A percentile compares a stretch with the other conserved stretches of the same genome.
Conservation (phyloP, 2,797 vertebrate genomes). For the Propithecus perrieri region DNA sequence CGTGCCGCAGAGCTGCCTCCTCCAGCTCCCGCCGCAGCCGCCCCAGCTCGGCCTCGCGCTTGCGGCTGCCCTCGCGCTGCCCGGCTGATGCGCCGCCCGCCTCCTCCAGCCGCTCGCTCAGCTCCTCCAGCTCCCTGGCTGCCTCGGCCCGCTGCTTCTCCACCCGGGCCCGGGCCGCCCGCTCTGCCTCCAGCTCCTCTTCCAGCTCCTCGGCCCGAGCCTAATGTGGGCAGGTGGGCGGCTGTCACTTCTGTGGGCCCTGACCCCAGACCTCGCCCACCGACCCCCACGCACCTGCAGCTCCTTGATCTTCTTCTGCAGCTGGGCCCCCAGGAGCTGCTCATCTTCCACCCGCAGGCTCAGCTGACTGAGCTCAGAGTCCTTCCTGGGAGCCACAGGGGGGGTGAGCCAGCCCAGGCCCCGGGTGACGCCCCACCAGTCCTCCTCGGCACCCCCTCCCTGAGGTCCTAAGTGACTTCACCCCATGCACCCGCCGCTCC, state of each 20-base stretch:
- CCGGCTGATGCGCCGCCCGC: slow-evolving; percentile 90
- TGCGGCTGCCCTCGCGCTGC: slow-evolving; percentile 95
- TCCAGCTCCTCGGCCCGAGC: slow-evolving; percentile 94
- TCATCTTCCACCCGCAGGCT: slow-evolving; percentile 93
- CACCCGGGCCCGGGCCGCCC: slow-evolving; percentile 90
- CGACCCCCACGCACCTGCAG: slow-evolving; percentile 87
- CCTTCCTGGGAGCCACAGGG: slow-evolving; percentile 87
- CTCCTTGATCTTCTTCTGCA: slow-evolving; percentile 96
- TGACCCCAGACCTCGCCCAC: accelerated
- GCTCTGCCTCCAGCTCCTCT: slow-evolving; percentile 95
- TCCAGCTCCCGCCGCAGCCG: slow-evolving; percentile 93
- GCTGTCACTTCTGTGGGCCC: neutral
- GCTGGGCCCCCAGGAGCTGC: slow-evolving; percentile 87
- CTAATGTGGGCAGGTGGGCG: slow-evolving; percentile 73
- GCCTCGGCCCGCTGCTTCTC: slow-evolving; percentile 94
- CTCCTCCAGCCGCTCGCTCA: slow-evolving; percentile 95
- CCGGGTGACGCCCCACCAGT: neutral
- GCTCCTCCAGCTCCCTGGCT: slow-evolving; percentile 93
- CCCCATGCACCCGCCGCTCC: neutral
- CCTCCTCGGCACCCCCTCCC: neutral
- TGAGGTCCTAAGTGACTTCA: neutral
- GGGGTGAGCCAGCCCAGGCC: neutral
- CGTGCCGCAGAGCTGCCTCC: slow-evolving; percentile 92
- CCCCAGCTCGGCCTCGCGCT: slow-evolving; percentile 91
- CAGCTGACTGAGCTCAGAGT: slow-evolving; percentile 91